Evolutionary conservation across 2,888 invertebrate species (phyloP).

Genomic region (Andrena bicolor): DNA sequence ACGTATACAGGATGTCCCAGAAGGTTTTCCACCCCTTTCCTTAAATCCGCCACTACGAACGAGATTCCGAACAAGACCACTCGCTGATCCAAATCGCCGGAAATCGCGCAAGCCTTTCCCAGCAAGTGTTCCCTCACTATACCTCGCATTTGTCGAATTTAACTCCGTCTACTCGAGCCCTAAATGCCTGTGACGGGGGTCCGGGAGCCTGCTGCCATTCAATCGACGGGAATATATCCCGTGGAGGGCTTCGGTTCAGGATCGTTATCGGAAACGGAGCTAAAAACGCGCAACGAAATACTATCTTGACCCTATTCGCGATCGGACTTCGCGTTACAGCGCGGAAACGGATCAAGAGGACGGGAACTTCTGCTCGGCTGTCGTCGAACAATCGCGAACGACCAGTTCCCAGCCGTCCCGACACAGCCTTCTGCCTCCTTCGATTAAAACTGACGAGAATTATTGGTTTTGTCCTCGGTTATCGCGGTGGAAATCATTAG

Average conservation of each 20-base stretch:
- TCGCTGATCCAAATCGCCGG: not conserved
- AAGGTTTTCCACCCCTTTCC: too few species aligned
- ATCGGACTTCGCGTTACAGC: not conserved
- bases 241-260: constrained; percentile 8
- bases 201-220: constrained; percentile 22
- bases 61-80: not conserved
- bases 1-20: too few species aligned
- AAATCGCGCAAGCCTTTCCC: constrained; percentile 8
- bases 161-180: constrained; percentile 32
- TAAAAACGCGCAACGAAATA: constrained; percentile 43
- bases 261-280: constrained; percentile 39
- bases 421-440: not conserved
- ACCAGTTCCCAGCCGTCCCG: not conserved
- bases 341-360: not conserved
- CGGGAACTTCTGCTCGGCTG: not conserved
- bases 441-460: not conserved
- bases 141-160: constrained; percentile 59
- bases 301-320: constrained; percentile 44
- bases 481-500: constrained; percentile 2
- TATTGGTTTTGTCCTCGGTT: not conserved
- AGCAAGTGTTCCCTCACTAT: constrained; percentile 39
- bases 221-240: constrained; percentile 38
- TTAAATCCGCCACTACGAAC: too few species aligned
- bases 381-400: not conserved
- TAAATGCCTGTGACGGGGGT: constrained; percentile 34